phyloP scores from a whole-genome alignment of 2,888 invertebrate species.

The Harpagoxenus sublaevis region DNA sequence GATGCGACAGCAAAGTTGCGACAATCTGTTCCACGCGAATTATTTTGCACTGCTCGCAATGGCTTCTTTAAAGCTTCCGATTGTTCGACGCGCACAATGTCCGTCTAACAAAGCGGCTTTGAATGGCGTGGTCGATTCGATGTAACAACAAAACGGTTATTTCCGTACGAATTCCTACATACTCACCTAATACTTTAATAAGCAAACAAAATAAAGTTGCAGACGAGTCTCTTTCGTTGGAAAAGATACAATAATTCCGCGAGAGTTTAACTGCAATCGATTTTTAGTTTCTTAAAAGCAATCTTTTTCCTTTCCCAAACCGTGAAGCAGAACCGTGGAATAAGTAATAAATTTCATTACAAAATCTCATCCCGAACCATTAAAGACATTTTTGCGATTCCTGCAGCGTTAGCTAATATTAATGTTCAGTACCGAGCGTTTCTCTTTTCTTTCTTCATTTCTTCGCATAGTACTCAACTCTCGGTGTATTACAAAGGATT shows the following conservation, averaged over 20 bases:
- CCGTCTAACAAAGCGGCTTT: constrained; percentile 33
- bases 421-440: not conserved
- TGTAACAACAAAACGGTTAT: constrained; percentile 25
- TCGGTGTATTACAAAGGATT: constrained; percentile 15
- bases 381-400: constrained; percentile 31
- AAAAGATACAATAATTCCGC: not conserved
- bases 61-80: constrained; percentile 42
- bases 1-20: constrained; percentile 44
- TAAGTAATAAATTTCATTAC: constrained; percentile 41
- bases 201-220: not conserved
- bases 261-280: not conserved
- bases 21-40: constrained; percentile 53
- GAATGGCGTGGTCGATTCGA: constrained; percentile 7
- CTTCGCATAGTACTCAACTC: not conserved
- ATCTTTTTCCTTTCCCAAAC: not conserved
- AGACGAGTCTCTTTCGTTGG: not conserved
- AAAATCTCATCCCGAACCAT: not conserved
- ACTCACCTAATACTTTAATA: constrained; percentile 23
- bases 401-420: constrained; percentile 19
- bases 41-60: constrained; percentile 39
- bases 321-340: not conserved
- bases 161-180: constrained; percentile 23
- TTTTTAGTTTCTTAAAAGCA: not conserved
- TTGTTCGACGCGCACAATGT: constrained; percentile 38
- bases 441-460: not conserved